Evolutionary conservation across 2,888 invertebrate species (phyloP).

Genomic region (Zhengitettix transpicula): DNA sequence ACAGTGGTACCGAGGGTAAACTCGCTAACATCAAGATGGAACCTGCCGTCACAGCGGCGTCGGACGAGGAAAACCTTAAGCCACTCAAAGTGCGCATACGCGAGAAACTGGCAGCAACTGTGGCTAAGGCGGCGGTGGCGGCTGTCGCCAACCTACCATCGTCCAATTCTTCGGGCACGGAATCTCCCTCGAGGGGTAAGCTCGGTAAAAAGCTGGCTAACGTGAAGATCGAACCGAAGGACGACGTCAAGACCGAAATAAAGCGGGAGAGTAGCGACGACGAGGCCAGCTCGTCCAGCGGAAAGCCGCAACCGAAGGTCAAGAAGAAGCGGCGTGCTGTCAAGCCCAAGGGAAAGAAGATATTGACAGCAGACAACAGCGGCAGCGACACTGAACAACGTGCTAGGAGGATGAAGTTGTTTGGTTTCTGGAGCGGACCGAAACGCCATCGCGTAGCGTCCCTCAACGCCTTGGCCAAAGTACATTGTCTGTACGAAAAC

Average conservation of each 20-base stretch:
- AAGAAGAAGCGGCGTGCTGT: not conserved
- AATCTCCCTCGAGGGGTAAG: too few relatives aligned
- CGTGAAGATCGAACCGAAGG: not conserved
- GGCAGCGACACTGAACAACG: slow-evolving; percentile 8
- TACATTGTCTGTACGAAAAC: slow-evolving; percentile 80
- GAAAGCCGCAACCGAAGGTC: not conserved
- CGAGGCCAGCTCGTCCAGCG: not conserved
- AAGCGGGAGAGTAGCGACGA: not conserved
- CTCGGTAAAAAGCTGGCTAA: too few relatives aligned
- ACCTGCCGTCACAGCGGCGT: not conserved
- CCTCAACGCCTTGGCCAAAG: slow-evolving; percentile 74
- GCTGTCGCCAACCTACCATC: too few relatives aligned
- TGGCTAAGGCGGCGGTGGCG: too few relatives aligned
- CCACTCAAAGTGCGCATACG: not conserved
- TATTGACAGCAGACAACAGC: not conserved
- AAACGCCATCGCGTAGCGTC: slow-evolving; percentile 77
- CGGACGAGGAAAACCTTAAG: not conserved
- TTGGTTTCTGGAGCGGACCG: slow-evolving; percentile 58
- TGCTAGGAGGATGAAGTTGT: slow-evolving; percentile 35
- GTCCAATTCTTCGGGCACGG: too few relatives aligned
- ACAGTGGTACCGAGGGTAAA: slow-evolving; percentile 7
- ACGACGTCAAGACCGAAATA: not conserved
- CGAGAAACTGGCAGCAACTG: not conserved
- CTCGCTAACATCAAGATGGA: slow-evolving; percentile 2
- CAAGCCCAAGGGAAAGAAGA: slow-evolving; percentile 19